Evolutionary conservation across 2,113 vertebrate genomes (phyloP), one percentile per base, ranked within the genome.

Genomic region (Leucoraja erinaceus): DNA sequence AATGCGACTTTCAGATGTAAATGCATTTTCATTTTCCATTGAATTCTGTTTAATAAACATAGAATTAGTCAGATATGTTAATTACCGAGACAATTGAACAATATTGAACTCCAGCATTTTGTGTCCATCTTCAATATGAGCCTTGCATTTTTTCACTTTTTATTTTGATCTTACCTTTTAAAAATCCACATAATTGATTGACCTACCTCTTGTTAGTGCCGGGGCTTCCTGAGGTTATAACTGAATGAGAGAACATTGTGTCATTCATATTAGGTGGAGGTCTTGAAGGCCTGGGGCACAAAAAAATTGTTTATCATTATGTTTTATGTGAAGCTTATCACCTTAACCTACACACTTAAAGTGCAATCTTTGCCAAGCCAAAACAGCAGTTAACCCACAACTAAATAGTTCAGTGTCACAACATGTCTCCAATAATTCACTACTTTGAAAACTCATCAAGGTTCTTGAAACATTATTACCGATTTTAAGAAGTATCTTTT

Each of bases 201-300:
- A 97, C 98, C 98, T 96, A 99, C 99, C 97, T 98, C 97, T 98
- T 98, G 95, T 97, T 98, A 95, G 98, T 97, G 95, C 98, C 98
- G 93, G 98, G 98, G 94, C 98, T 99, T 97, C 98, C 98, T 98
- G 98, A 98, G 95, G 96, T 97, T 95, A 98, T 98, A 95, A 99
- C 98, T 93, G 99, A 98, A 96, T 99, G 98, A 94, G 98, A 99
- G 95, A 99, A 97, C 70, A 98, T 95, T 93, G 97, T 97, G 94
- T 99, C 99, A 0, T 97, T 99, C 97, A 97, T 97, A 96, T 97
- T 96, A 95, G 97, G 98, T 94, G 98, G 96, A 90, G 99, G 98
- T 98, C 99, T 97, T 11, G 98, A 98, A 66, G 99, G 99, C 98
- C 99, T 99, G 95, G 93, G 68, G 16, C 66, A 91, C 22, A 54